Evolutionary conservation across 2,888 invertebrate species (phyloP), one percentile per base, ranked within the genome.

Genomic region (Pedicia rivosa): DNA sequence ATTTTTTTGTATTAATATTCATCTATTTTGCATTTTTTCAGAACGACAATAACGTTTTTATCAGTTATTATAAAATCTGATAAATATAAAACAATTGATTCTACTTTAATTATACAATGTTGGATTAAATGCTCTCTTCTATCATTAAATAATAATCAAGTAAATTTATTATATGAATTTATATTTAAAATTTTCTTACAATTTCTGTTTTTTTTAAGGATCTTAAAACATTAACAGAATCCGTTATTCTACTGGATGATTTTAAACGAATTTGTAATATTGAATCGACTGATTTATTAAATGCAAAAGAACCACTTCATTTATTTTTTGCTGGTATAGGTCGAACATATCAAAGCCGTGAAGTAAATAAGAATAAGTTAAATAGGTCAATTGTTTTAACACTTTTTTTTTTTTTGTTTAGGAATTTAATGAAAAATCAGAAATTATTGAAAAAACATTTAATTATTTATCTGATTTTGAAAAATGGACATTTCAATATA

Each of bases 91-190:
- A 35, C 43, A 4, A 43, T 55, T 0, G 51, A 51, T 35, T 37
- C 46, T 12, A 40, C 49, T 1, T 42, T 44, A 1, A 46, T 62
- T 2, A 44, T 61, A 12, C 55, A 57, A 42, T 50, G 55, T 3
- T 61, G 61, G 61, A 43, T 61, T 1, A 56, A 52, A 31, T 58
- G 56, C 4, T 39, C 58, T 22, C 55, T 61, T 2, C 43, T 60
- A 5, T 43, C 60, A 12, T 53, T 52, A 2, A 48, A 55, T 1
- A 49, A 49, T 22, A 53, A 59, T 30, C 56, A 55, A 37, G 48
- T 48, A 40, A 2, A 17, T 31, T 13, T 19, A 13, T 28, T 30
- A 13, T 12, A 29, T 13, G 8, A 24, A 12, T 16, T 9, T 33
- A 2, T 25, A 36, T 15, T 24, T 39, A 28, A n/a, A n/a, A n/a